A percentile compares a stretch with the other conserved stretches of the same genome.
phyloP scores from a whole-genome alignment of 1,140 invertebrate species.

The Drusus annulatus region DNA sequence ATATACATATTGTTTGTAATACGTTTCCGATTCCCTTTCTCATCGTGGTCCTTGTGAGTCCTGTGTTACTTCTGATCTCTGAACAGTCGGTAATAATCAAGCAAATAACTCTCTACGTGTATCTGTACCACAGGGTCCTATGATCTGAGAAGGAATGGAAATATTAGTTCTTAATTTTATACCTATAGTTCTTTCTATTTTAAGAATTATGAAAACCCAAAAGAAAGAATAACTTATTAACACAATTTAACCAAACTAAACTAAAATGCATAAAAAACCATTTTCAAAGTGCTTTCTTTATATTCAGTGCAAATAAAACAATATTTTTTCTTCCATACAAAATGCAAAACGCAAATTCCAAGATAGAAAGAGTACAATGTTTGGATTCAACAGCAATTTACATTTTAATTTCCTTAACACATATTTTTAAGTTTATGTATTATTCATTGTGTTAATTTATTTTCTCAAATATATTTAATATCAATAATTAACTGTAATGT shows the following conservation, averaged over 20 bases:
- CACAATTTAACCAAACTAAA: conserved; percentile 15
- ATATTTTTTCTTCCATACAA: neutral
- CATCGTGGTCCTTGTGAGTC: no score
- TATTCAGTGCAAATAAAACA: neutral
- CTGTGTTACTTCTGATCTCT: no score
- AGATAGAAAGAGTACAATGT: conserved; percentile 1
- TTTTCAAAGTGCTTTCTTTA: no score
- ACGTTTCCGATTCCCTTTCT: no score
- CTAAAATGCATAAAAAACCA: neutral
- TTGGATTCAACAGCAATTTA: neutral
- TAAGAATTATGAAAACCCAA: neutral
- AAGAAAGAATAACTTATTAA: conserved; percentile 7
- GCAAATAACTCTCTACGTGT: no score
- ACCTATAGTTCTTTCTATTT: conserved; percentile 4
- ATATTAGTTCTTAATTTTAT: neutral
- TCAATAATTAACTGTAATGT: neutral
- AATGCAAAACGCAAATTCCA: neutral
- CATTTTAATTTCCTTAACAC: conserved; percentile 17
- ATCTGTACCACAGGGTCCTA: no score
- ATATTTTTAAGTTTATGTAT: conserved; percentile 27
- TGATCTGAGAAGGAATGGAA: no score
- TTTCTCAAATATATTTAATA: conserved; percentile 15
- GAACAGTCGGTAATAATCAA: no score
- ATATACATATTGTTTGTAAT: no score
- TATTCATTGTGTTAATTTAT: conserved; percentile 22